Conservation (phyloP, 1,140 invertebrate genomes). For the Hylaeus volcanicus region DNA sequence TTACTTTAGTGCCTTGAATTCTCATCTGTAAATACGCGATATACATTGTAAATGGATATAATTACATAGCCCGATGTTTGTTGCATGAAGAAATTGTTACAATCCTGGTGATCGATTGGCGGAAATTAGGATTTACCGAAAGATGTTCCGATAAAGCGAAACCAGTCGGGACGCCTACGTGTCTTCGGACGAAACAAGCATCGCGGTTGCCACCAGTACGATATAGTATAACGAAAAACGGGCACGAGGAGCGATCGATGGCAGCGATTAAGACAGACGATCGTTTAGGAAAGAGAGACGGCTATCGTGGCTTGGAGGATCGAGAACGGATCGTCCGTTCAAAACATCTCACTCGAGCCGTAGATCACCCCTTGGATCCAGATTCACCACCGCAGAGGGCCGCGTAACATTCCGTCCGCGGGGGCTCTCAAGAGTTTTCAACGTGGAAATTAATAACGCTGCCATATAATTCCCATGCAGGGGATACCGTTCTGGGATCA, state of each 20-base stretch:
- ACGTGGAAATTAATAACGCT: slow-evolving; percentile 68
- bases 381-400: slow-evolving; percentile 62
- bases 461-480: slow-evolving; percentile 52
- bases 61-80: neutral
- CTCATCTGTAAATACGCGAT: neutral
- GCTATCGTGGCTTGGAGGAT: slow-evolving; percentile 61
- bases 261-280: slow-evolving; percentile 76
- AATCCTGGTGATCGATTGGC: slow-evolving; percentile 4
- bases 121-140: slow-evolving; percentile 8
- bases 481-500: slow-evolving; percentile 43
- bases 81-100: neutral
- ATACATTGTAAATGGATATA: neutral
- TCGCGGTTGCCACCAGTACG: slow-evolving; percentile 64
- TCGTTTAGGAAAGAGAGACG: slow-evolving; percentile 72
- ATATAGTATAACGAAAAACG: slow-evolving; percentile 45
- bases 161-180: slow-evolving; percentile 29
- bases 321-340: slow-evolving; percentile 76
- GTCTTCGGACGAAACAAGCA: slow-evolving; percentile 47
- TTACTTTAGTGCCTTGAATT: neutral
- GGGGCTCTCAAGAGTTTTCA: slow-evolving; percentile 62
- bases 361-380: slow-evolving; percentile 73
- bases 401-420: slow-evolving; percentile 57
- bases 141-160: slow-evolving; percentile 7
- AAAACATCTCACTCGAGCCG: slow-evolving; percentile 78
- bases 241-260: slow-evolving; percentile 69